Percentiles rank a stretch among this genome's conserved stretches.
Conservation (phyloP, 2,113 vertebrate species). For the Pholis gunnellus region DNA sequence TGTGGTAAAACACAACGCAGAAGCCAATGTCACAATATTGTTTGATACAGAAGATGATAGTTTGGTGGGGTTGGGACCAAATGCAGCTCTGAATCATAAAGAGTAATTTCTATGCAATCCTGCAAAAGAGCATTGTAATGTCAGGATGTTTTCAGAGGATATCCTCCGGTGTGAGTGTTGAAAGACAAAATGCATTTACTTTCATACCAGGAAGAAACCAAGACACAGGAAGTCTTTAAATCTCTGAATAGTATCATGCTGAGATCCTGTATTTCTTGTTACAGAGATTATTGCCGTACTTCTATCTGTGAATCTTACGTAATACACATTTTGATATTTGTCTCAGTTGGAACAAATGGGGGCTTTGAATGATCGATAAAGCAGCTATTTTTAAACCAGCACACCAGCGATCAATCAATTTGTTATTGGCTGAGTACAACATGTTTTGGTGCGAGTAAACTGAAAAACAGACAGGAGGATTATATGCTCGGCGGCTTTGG, state of each 20-base stretch:
- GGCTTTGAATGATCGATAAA: slow-evolving; percentile 34
- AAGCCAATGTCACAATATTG: background rate
- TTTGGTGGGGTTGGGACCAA: background rate
- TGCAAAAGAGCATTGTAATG: slow-evolving; percentile 19
- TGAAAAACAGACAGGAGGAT: background rate
- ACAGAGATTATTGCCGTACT: background rate
- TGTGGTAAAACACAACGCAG: slow-evolving; percentile 1
- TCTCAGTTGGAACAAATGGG: slow-evolving; percentile 7
- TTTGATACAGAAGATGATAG: background rate
- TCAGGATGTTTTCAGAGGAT: slow-evolving; percentile 70
- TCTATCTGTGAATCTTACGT: slow-evolving; percentile 5
- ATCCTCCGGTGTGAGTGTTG: slow-evolving; percentile 56
- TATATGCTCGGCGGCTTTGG: background rate
- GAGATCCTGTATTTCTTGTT: background rate
- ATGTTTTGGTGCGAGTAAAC: slow-evolving; percentile 1
- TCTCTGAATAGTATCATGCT: slow-evolving; percentile 29
- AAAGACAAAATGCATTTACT: slow-evolving; percentile 43
- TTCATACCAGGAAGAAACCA: slow-evolving; percentile 35
- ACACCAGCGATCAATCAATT: slow-evolving; percentile 10
- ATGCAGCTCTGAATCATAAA: background rate
- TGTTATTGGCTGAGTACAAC: slow-evolving; percentile 7
- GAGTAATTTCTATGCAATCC: slow-evolving; percentile 26
- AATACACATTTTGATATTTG: slow-evolving; percentile 11
- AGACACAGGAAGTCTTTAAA: slow-evolving; percentile 61
- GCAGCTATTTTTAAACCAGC: slow-evolving; percentile 44